Conservation (phyloP, 2,797 vertebrate species). For the Hipposideros larvatus region DNA sequence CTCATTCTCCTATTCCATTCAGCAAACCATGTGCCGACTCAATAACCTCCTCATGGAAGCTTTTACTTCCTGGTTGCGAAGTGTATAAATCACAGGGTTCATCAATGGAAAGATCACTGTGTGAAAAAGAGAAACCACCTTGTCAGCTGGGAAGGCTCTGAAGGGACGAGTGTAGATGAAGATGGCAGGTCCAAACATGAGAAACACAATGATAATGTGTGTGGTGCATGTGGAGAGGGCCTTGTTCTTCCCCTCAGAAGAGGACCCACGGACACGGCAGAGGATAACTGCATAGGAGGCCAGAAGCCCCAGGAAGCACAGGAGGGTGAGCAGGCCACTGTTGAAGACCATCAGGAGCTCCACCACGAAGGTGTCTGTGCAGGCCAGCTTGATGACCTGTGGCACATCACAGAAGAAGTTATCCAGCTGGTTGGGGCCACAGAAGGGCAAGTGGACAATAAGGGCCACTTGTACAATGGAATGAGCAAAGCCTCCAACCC, state of each 20-base stretch:
- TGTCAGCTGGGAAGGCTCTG: constrained; percentile 72
- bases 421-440: constrained; percentile 80
- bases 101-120: constrained; percentile 85
- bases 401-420: constrained; percentile 84
- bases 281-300: constrained; percentile 75
- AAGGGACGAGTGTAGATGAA: constrained; percentile 81
- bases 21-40: not conserved
- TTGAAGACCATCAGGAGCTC: constrained; percentile 80
- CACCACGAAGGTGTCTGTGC: constrained; percentile 68
- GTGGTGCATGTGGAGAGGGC: constrained; percentile 79
- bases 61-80: constrained; percentile 82
- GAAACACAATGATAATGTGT: constrained; percentile 81
- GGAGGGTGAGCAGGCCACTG: constrained; percentile 74
- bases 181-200: constrained; percentile 84
- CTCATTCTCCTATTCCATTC: not conserved
- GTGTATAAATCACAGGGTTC: constrained; percentile 83
- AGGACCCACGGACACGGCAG: not conserved
- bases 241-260: constrained; percentile 70
- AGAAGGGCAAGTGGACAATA: constrained; percentile 80
- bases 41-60: constrained; percentile 72
- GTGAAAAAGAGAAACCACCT: constrained; percentile 82
- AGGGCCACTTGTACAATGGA: constrained; percentile 80
- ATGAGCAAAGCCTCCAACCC: constrained; percentile 81
- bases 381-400: constrained; percentile 82
- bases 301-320: constrained; percentile 79